A percentile compares a stretch with the other conserved stretches of the same genome.
Evolutionary conservation across 2,113 vertebrate genomes (phyloP).

Genomic region (Saimiri boliviensis): DNA sequence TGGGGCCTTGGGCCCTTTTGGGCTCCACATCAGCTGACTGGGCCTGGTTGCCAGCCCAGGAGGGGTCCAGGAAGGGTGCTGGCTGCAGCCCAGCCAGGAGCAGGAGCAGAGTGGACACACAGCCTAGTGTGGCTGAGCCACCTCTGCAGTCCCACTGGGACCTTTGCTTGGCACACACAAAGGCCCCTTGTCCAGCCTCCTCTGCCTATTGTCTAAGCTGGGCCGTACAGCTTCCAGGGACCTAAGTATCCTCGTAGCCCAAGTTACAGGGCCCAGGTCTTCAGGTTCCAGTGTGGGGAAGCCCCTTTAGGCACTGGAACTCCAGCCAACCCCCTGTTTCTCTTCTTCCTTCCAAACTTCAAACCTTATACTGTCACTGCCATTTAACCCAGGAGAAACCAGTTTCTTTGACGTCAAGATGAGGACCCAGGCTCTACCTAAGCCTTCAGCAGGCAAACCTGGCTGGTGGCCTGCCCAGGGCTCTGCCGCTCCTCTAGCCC

Average conservation of each 20-base stretch:
- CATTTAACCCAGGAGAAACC: background rate
- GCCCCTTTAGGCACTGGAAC: background rate
- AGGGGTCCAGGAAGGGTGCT: background rate
- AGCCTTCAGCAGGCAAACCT: background rate
- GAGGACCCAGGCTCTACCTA: background rate
- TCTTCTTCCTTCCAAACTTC: background rate
- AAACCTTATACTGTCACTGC: background rate
- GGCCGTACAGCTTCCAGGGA: background rate
- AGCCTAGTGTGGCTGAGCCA: background rate
- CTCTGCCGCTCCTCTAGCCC: background rate
- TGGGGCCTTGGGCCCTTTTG: background rate
- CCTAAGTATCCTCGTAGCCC: background rate
- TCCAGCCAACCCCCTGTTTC: background rate
- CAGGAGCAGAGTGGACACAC: background rate
- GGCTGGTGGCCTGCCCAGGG: background rate
- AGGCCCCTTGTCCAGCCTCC: conserved; percentile 53
- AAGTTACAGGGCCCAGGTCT: background rate
- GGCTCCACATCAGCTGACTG: background rate
- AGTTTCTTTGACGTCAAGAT: background rate
- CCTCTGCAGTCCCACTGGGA: conserved; percentile 1
- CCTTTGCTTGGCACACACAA: background rate
- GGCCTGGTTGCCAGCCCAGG: background rate
- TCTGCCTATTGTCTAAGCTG: background rate
- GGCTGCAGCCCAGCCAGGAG: background rate
- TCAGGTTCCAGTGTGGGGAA: background rate